A percentile compares a stretch with the other conserved stretches of the same genome.
These are phyloP conservation scores for Papilio aristodemus DNA, from an alignment of 1,140 invertebrate species.

Conservation along the genomic window DNA sequence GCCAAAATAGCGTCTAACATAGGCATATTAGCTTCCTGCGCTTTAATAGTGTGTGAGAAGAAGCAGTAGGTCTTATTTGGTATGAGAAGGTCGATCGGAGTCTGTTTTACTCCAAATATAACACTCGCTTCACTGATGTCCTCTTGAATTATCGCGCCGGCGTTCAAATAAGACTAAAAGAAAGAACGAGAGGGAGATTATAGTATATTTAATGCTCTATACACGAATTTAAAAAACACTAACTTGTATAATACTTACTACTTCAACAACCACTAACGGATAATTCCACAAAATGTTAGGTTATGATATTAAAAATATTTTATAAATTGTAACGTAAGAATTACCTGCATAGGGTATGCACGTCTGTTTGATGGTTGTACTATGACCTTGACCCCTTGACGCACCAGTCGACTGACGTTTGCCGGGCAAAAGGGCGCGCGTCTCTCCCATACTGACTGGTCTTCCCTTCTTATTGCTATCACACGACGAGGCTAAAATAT, in stretches of 20 bases:
- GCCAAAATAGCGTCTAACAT: slow-evolving; percentile 97
- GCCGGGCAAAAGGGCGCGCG: slow-evolving; percentile 95
- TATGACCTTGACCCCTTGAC: slow-evolving; percentile 94
- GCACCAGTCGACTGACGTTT: slow-evolving; percentile 93
- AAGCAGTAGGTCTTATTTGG: slow-evolving; percentile 99
- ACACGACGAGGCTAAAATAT: slow-evolving; percentile 80
- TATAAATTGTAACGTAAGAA: too few relatives aligned
- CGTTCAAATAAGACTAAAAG: slow-evolving; percentile 89
- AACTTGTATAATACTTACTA: too few relatives aligned
- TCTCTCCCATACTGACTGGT: slow-evolving; percentile 99
- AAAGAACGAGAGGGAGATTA: slow-evolving; percentile 13
- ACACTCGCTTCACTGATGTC: slow-evolving; percentile 97
- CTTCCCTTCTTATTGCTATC: slow-evolving; percentile 94
- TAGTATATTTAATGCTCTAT: too few relatives aligned
- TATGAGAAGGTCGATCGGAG: slow-evolving; percentile 95
- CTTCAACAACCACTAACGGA: too few relatives aligned
- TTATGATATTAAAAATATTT: too few relatives aligned
- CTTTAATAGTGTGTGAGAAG: slow-evolving; percentile 99
- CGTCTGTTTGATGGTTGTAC: slow-evolving; percentile 98
- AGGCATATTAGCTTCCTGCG: slow-evolving; percentile 98
- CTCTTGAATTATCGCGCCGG: slow-evolving; percentile 96
- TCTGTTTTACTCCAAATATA: slow-evolving; percentile 98
- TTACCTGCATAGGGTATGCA: slow-evolving; percentile 96
- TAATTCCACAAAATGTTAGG: too few relatives aligned
- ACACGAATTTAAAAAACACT: too few relatives aligned